Conservation (phyloP, 64 coral and sea anemone genomes). For the Actinia equina region DNA sequence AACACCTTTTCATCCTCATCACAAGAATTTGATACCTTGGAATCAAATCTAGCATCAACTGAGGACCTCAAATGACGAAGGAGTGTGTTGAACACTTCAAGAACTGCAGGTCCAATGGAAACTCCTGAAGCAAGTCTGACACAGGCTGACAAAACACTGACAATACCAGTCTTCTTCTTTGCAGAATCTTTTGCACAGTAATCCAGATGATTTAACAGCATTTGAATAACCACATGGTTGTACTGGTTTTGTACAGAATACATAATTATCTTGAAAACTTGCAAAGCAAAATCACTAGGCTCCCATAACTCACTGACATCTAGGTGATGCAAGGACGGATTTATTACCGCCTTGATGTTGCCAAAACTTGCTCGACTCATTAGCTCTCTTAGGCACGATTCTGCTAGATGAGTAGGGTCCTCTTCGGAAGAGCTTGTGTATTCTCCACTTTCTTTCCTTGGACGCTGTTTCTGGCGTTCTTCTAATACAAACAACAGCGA, state of each 20-base stretch:
- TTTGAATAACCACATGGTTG: constrained; percentile 92
- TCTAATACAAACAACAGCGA: constrained; percentile 93
- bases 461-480: constrained; percentile 37
- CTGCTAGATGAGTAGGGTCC: constrained; percentile 71
- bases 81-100: constrained; percentile 93
- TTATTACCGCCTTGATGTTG: constrained; percentile 85
- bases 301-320: constrained; percentile 89
- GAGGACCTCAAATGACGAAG: constrained; percentile 82
- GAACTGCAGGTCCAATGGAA: constrained; percentile 92
- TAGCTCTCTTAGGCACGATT: constrained; percentile 81
- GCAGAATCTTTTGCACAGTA: constrained; percentile 64
- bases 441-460: constrained; percentile 22
- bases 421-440: constrained; percentile 57
- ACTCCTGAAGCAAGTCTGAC: constrained; percentile 79
- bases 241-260: constrained; percentile 97
- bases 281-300: constrained; percentile 89
- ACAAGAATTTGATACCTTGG: constrained; percentile 1
- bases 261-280: constrained; percentile 92
- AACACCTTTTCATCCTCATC: constrained; percentile 83
- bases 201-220: constrained; percentile 79
- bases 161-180: constrained; percentile 87
- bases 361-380: constrained; percentile 94
- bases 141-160: constrained; percentile 78
- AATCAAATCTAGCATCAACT: constrained; percentile 74
- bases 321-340: constrained; percentile 74